A percentile compares a stretch with the other conserved stretches of the same genome.
Evolutionary conservation across 2,888 invertebrate species (phyloP).

Genomic region (Crepidodera aurea): DNA sequence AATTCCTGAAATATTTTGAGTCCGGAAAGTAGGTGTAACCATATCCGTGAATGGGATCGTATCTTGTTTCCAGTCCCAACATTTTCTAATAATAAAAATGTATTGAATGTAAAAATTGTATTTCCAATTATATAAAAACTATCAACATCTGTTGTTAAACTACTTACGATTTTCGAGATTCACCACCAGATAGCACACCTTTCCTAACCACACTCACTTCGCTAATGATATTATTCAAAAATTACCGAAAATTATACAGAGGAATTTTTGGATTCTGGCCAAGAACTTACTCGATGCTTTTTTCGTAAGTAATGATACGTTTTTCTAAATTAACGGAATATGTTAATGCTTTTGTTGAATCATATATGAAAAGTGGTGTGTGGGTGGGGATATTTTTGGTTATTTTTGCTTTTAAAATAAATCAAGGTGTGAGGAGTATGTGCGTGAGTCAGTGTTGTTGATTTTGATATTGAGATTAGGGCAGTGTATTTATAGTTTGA

Average conservation of each 20-base stretch:
- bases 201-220: constrained; percentile 5
- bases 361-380: not conserved
- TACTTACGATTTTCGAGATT: not conserved
- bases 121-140: not conserved
- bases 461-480: not conserved
- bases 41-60: constrained; percentile 48
- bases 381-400: constrained; percentile 8
- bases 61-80: constrained; percentile 44
- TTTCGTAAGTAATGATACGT: not conserved
- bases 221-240: constrained; percentile 19
- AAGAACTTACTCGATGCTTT: not conserved
- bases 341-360: constrained; percentile 12
- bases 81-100: constrained; percentile 36
- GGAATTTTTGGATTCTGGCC: constrained; percentile 20
- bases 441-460: constrained; percentile 29
- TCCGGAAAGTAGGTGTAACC: constrained; percentile 49
- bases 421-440: not conserved
- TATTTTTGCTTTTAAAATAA: constrained; percentile 12
- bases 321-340: constrained; percentile 1
- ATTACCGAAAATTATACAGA: constrained; percentile 22
- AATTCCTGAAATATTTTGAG: constrained; percentile 49
- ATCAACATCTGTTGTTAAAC: not conserved
- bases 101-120: too few species aligned
- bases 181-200: not conserved
- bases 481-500: too few species aligned